Evolutionary conservation across 2,888 invertebrate species (phyloP), one percentile per base, ranked within the genome.

Genomic region (Nomada fabriciana): DNA sequence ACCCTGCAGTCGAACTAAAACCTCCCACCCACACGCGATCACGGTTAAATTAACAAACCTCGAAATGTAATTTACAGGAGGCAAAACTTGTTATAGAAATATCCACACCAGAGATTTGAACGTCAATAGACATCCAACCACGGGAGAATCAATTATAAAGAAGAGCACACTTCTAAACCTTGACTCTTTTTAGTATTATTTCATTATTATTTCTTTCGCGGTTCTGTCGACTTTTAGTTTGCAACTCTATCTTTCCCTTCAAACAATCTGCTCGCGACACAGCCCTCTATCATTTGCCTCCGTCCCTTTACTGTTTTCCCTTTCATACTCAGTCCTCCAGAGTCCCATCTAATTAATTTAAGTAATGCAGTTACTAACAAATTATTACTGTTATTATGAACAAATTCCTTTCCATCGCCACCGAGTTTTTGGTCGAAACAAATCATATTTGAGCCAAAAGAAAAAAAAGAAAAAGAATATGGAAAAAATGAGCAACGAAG

Each of bases 21-120:
- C 5, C 11, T 11, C 29, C 60, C 42, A 42, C 60, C 60, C 61
- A 43, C 57, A 15, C 50, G 50, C 64, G n/a, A 0, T 13, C 1
- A 9, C 43, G n/a, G 43, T 69, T 69, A 57, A 69, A 59, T 53
- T 47, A 69, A 68, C 55, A 68, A 25, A 23, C 43, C 9, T 9
- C 9, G 9, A 25, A 47, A 36, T 15, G 10, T 10, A 20, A 53
- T 20, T 67, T 67, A 15, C 5, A 67, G 2, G 2, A 11, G 25
- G 5, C 11, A n/a, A 29, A 29, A n/a, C 25, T n/a, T 29, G 18
- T 7, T 2, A 2, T 13, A 10, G 2, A 42, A 36, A 67, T 15
- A 29, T 36, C 1, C 10, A 2, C 0, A 1, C 15, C 1, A 4
- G 20, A 1, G 20, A 36, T 15, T 52, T 52, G 3, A 29, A n/a